A percentile compares a stretch with the other conserved stretches of the same genome.
phyloP scores from a whole-genome alignment of 2,888 invertebrate genomes.

The Cheilosia urbana region DNA sequence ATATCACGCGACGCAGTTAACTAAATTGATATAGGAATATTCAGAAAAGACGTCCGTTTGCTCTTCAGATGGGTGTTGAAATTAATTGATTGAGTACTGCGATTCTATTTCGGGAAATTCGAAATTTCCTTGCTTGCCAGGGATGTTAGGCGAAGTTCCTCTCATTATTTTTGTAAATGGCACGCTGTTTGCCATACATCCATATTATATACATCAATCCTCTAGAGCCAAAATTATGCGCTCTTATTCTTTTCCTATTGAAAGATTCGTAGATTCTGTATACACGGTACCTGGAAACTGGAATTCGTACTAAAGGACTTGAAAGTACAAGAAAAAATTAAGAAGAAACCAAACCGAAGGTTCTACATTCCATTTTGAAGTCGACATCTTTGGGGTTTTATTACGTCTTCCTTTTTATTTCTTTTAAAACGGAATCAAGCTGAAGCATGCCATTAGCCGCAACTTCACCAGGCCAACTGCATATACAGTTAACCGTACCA shows the following conservation, averaged over 20 bases:
- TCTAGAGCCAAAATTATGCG: no score
- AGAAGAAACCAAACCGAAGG: conserved; percentile 14
- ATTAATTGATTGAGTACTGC: neutral
- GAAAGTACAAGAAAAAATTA: neutral
- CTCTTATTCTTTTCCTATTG: no score
- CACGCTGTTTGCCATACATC: no score
- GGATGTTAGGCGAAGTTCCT: no score
- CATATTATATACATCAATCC: no score
- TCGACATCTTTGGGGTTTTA: conserved; percentile 42
- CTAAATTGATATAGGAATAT: conserved; percentile 29
- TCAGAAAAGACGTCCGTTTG: no score
- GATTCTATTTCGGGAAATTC: neutral
- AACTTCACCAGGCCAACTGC: conserved; percentile 51
- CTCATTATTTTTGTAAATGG: no score
- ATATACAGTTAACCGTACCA: conserved; percentile 4
- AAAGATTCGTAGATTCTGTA: no score
- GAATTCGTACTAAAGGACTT: neutral
- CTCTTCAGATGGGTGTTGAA: neutral
- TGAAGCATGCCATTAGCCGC: conserved; percentile 50
- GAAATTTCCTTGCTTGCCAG: no score
- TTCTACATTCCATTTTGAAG: conserved; percentile 18
- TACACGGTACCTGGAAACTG: no score
- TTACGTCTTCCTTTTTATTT: conserved; percentile 29
- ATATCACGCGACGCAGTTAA: conserved; percentile 46
- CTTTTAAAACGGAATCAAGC: conserved; percentile 18